Evolutionary conservation across 2,888 invertebrate species (phyloP).

Genomic region (Caenorhabditis zanzibari): DNA sequence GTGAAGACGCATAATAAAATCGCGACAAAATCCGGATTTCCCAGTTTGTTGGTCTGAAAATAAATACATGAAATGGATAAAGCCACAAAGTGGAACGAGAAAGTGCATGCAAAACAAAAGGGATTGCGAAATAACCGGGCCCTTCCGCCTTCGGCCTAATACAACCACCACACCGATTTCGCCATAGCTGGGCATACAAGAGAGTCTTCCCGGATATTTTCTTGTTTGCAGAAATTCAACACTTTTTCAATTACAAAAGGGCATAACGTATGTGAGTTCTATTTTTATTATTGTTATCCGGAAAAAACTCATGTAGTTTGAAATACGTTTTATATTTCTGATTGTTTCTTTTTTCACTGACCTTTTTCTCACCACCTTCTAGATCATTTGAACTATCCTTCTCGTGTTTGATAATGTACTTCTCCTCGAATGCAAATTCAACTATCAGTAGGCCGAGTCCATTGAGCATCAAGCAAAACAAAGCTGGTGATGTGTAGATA

Average conservation of each 20-base stretch:
- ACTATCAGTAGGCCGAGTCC: constrained; percentile 64
- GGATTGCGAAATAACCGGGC: constrained; percentile 36
- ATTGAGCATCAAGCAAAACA: constrained; percentile 66
- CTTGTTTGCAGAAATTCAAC: neutral
- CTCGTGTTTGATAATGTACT: constrained; percentile 53
- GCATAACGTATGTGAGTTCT: neutral
- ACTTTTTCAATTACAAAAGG: neutral
- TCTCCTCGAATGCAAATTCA: constrained; percentile 68
- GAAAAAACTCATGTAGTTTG: neutral
- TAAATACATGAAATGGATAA: constrained; percentile 13
- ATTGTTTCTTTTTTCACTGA: neutral
- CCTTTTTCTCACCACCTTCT: constrained; percentile 14
- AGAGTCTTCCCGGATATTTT: constrained; percentile 8
- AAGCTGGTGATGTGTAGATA: constrained; percentile 74
- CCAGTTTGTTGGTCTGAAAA: constrained; percentile 51
- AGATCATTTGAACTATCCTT: constrained; percentile 24
- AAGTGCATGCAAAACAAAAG: constrained; percentile 28
- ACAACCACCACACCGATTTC: constrained; percentile 49
- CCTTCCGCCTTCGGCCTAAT: constrained; percentile 28
- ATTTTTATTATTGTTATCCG: neutral
- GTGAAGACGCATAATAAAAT: constrained; percentile 65
- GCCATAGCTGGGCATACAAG: constrained; percentile 28
- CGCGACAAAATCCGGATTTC: constrained; percentile 57
- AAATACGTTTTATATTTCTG: neutral
- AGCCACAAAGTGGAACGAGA: constrained; percentile 28